Percentiles rank a stretch among this genome's conserved stretches.
These are phyloP conservation scores for Acrocephalus kingi DNA, from an alignment of 2,113 vertebrate genomes.

Conservation along the genomic window DNA sequence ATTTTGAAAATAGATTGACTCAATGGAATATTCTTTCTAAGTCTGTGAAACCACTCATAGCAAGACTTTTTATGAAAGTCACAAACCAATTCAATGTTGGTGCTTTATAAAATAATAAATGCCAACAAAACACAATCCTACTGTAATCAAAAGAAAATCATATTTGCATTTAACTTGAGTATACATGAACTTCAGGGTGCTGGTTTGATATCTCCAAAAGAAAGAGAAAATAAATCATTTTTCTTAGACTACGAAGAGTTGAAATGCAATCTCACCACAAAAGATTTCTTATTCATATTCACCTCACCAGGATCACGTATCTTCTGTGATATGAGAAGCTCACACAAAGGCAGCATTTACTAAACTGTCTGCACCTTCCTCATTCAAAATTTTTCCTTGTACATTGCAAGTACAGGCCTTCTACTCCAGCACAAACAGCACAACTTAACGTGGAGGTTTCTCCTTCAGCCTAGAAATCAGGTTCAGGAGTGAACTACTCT, in stretches of 20 bases:
- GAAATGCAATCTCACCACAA: background rate
- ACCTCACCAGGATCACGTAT: background rate
- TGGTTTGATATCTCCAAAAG: background rate
- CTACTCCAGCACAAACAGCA: background rate
- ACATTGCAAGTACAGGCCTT: background rate
- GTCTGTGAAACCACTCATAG: background rate
- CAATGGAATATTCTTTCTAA: background rate
- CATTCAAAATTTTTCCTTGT: background rate
- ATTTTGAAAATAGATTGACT: background rate
- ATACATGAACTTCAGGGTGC: background rate
- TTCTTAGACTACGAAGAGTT: background rate
- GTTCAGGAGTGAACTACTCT: background rate
- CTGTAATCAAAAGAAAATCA: background rate
- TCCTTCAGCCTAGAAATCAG: background rate
- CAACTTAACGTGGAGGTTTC: accelerated
- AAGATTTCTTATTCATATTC: background rate
- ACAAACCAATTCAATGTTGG: background rate
- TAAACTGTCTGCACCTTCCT: background rate
- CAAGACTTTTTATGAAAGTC: background rate
- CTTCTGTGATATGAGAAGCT: background rate
- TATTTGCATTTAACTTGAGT: background rate
- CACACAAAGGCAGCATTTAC: background rate
- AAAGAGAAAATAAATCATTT: background rate
- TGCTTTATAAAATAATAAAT: background rate
- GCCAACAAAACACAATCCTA: background rate